phyloP scores from a whole-genome alignment of 2,888 invertebrate species.

The Arge pagana region DNA sequence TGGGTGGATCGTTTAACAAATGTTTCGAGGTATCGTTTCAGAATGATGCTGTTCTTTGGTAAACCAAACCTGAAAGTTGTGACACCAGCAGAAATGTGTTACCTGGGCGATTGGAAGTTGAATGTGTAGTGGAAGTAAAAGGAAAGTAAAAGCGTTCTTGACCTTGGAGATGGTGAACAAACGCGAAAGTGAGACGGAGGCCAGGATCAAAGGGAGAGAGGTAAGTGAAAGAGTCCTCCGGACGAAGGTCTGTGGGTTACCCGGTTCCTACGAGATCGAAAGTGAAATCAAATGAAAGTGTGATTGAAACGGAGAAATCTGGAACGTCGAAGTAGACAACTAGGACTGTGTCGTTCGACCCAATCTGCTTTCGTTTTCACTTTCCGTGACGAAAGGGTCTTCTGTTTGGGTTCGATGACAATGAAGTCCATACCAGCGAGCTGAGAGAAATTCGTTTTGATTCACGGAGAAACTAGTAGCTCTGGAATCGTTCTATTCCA shows the following conservation, averaged over 20 bases:
- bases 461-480: too few relatives aligned
- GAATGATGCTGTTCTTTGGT: too few relatives aligned
- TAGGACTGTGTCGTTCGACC: slow-evolving; percentile 29
- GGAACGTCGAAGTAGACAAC: slow-evolving; percentile 36
- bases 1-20: too few relatives aligned
- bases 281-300: slow-evolving; percentile 37
- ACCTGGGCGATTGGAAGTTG: slow-evolving; percentile 34
- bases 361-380: slow-evolving; percentile 28
- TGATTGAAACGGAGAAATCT: slow-evolving; percentile 31
- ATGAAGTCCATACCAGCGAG: too few relatives aligned
- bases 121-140: slow-evolving; percentile 29
- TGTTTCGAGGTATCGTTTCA: too few relatives aligned
- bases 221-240: slow-evolving; percentile 24
- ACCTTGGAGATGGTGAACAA: slow-evolving; percentile 32
- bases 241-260: slow-evolving; percentile 38
- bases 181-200: slow-evolving; percentile 30
- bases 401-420: not conserved
- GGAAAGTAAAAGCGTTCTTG: slow-evolving; percentile 38
- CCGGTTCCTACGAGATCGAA: slow-evolving; percentile 33
- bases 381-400: slow-evolving; percentile 5
- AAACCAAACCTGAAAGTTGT: too few relatives aligned
- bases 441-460: too few relatives aligned
- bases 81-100: too few relatives aligned
- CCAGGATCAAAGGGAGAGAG: slow-evolving; percentile 23
- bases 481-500: too few relatives aligned